Base-by-base conservation (phyloP, 2,888 invertebrate species). In the Brachylomia viminalis region DNA sequence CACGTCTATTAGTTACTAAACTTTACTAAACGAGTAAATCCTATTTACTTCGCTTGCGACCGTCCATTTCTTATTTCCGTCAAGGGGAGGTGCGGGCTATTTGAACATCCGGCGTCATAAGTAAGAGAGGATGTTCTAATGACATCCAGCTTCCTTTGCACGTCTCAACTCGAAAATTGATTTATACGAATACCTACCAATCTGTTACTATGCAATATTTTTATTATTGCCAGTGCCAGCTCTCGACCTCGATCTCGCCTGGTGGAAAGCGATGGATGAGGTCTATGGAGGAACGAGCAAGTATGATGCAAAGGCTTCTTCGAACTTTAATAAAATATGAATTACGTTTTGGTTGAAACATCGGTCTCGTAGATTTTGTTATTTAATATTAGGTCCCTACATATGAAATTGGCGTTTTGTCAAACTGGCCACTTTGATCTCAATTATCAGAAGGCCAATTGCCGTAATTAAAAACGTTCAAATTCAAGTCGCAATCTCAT, bases 81-180 rank as follows among this genome's bases (percentile, higher is more conserved):
- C 27, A 27, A 69, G 58, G 65, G 66, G 56, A 27, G 58, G 30
- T 33, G 49, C 49, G 27, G 72, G 72, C 58, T 70, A 73, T 81
- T 81, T 68, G 73, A 70, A 54, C 81, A 54, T 77, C 77, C 77
- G 80, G 68, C 42, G 27, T 69, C 68, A 56, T 61, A 69, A 65
- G 64, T 56, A 64, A 49, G 30, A 65, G 49, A 73, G 78, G 81
- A 81, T 45, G 61, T 54, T 59, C 61, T 81, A 71, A 78, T 81
- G 81, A 73, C 58, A 69, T 7, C 38, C 49, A 70, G 56, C 70
- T 70, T 78, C 70, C 81, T 71, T 30, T 7, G 33, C 72, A 73
- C 66, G 66, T 81, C n/a, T 20, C n/a, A 42, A 56, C 69, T 69
- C 38, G 52, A 54, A 73, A 73, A 77, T 77, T 47, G 49, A 56